phyloP scores from a whole-genome alignment of 2,113 vertebrate genomes.

The Ctenodactylus gundi region DNA sequence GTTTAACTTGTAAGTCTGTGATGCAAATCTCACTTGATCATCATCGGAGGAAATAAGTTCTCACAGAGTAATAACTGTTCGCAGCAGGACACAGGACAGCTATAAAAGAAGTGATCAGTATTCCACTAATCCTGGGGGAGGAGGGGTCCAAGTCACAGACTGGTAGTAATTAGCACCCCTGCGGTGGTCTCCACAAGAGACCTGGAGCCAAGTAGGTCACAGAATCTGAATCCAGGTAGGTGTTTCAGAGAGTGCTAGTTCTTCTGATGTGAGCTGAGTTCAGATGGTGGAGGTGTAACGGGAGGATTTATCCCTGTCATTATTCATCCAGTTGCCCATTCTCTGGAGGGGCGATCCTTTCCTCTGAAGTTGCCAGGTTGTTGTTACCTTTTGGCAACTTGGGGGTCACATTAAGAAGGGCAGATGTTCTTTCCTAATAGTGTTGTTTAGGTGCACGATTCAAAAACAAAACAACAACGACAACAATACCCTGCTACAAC shows the following conservation, averaged over 20 bases:
- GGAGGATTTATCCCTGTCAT: background rate
- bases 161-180: conserved; percentile 9
- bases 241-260: conserved; percentile 1
- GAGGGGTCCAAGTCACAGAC: background rate
- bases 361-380: conserved; percentile 4
- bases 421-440: conserved; percentile 14
- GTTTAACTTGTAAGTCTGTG: background rate
- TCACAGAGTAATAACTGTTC: conserved; percentile 32
- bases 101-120: conserved; percentile 14
- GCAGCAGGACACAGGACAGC: background rate
- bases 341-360: background rate
- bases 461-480: background rate
- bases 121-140: background rate
- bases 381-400: background rate
- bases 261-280: conserved; percentile 10
- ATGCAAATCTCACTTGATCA: background rate
- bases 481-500: background rate
- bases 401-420: background rate
- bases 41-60: background rate
- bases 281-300: conserved; percentile 1
- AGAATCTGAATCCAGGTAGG: background rate
- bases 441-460: background rate
- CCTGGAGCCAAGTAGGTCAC: conserved; percentile 4
- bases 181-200: conserved; percentile 37
- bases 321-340: background rate